These are phyloP conservation scores for Olivierus martensii DNA, from an alignment of 1,140 invertebrate species.

Conservation along the genomic window DNA sequence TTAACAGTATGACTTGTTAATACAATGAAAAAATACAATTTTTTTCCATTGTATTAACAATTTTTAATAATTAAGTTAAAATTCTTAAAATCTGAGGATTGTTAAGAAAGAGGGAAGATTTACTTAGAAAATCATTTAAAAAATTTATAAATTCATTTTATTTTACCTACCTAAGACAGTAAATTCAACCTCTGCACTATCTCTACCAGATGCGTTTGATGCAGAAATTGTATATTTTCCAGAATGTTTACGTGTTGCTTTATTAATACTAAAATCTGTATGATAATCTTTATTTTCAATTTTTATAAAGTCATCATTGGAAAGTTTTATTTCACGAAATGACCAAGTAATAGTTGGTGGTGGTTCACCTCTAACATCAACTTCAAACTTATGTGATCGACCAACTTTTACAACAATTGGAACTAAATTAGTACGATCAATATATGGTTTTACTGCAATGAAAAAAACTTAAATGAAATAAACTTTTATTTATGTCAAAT, in stretches of 20 bases:
- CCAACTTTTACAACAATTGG: constrained; percentile 73
- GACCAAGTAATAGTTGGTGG: constrained; percentile 68
- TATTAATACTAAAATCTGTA: constrained; percentile 66
- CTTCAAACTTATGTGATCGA: constrained; percentile 80
- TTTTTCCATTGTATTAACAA: no score
- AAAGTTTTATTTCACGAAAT: constrained; percentile 54
- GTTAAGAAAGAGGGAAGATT: no score
- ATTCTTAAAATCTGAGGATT: no score
- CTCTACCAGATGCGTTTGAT: constrained; percentile 79
- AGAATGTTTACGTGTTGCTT: constrained; percentile 69
- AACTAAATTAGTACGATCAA: constrained; percentile 80
- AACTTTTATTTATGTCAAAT: no score
- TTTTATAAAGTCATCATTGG: constrained; percentile 66
- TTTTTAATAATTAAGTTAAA: no score
- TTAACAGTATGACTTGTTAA: no score
- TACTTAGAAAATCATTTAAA: no score
- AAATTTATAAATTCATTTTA: no score
- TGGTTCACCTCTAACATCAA: constrained; percentile 80
- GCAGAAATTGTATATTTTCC: constrained; percentile 79
- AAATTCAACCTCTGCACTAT: constrained; percentile 76
- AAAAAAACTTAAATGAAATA: constrained; percentile 2
- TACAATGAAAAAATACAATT: no score
- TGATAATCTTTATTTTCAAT: constrained; percentile 85
- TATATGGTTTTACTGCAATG: constrained; percentile 77
- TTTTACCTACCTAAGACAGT: constrained; percentile 55